Evolutionary conservation across 1,140 invertebrate genomes (phyloP).

Genomic region (Calosoma granatense): DNA sequence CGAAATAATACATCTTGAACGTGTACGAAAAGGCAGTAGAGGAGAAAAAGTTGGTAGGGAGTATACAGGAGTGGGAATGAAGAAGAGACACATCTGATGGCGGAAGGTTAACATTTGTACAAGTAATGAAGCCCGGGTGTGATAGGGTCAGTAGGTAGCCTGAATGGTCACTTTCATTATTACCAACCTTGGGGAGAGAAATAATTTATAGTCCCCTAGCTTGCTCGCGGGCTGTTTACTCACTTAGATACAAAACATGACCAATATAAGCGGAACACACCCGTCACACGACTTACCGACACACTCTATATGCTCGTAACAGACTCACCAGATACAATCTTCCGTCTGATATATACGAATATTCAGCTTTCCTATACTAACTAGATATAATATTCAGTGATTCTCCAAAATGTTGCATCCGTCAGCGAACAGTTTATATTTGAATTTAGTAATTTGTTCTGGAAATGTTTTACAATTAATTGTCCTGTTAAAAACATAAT

Average conservation of each 20-base stretch:
- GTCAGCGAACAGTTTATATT: too few relatives aligned
- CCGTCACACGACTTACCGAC: not conserved
- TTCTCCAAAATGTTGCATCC: too few relatives aligned
- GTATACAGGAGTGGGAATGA: not conserved
- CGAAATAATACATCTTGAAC: too few relatives aligned
- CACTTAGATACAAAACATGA: not conserved
- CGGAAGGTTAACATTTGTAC: slow-evolving; percentile 19
- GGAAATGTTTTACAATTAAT: too few relatives aligned
- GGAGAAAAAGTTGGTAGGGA: too few relatives aligned
- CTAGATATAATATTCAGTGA: too few relatives aligned
- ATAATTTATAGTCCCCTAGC: slow-evolving; percentile 1
- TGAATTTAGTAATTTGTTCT: too few relatives aligned
- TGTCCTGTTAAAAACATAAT: too few relatives aligned
- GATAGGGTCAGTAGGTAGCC: slow-evolving; percentile 1
- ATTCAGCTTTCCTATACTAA: too few relatives aligned
- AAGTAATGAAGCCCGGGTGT: slow-evolving; percentile 17
- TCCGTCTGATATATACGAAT: too few relatives aligned
- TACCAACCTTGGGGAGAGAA: not conserved
- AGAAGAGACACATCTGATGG: not conserved
- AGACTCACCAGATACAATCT: too few relatives aligned
- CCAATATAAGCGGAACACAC: not conserved
- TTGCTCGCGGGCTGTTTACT: not conserved
- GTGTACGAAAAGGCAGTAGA: too few relatives aligned
- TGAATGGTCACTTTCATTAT: slow-evolving; percentile 2
- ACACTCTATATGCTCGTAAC: not conserved